Evolutionary conservation across 2,888 invertebrate species (phyloP).

Genomic region (Phalangium opilio): DNA sequence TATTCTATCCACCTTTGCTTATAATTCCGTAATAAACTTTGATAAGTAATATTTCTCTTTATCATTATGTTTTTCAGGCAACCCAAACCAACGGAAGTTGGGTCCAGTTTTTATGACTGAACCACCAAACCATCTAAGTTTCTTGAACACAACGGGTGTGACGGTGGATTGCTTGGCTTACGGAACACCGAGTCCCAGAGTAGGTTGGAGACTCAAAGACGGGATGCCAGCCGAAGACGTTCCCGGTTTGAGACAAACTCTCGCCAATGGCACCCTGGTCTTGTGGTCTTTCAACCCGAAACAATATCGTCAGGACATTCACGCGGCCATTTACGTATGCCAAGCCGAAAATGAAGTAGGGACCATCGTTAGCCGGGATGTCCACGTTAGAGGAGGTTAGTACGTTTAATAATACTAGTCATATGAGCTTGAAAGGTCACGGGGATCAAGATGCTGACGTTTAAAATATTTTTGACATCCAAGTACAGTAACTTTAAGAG

Average conservation of each 20-base stretch:
- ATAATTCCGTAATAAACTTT: too few relatives aligned
- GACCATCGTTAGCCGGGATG: conserved; percentile 26
- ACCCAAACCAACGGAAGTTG: not conserved
- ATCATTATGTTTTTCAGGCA: too few relatives aligned
- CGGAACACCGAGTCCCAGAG: conserved; percentile 14
- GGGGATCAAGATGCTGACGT: too few relatives aligned
- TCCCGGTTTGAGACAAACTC: conserved; percentile 26
- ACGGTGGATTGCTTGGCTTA: conserved; percentile 16
- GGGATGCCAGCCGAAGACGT: conserved; percentile 25
- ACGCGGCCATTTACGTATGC: conserved; percentile 28
- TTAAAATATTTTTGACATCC: too few relatives aligned
- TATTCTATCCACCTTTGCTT: too few relatives aligned
- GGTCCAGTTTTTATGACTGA: conserved; percentile 17
- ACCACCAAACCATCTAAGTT: conserved; percentile 14
- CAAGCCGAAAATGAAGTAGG: conserved; percentile 28
- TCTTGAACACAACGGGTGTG: conserved; percentile 16
- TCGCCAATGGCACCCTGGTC: conserved; percentile 29
- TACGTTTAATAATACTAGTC: too few relatives aligned
- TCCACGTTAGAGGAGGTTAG: conserved; percentile 29
- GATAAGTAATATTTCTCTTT: too few relatives aligned
- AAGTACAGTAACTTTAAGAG: too few relatives aligned
- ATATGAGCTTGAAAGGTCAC: too few relatives aligned
- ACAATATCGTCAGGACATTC: conserved; percentile 25
- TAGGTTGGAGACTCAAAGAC: conserved; percentile 20
- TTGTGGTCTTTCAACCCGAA: conserved; percentile 27